A percentile compares a stretch with the other conserved stretches of the same genome.
Evolutionary conservation across 2,888 invertebrate species (phyloP).

Genomic region (Habroteleia sp.): DNA sequence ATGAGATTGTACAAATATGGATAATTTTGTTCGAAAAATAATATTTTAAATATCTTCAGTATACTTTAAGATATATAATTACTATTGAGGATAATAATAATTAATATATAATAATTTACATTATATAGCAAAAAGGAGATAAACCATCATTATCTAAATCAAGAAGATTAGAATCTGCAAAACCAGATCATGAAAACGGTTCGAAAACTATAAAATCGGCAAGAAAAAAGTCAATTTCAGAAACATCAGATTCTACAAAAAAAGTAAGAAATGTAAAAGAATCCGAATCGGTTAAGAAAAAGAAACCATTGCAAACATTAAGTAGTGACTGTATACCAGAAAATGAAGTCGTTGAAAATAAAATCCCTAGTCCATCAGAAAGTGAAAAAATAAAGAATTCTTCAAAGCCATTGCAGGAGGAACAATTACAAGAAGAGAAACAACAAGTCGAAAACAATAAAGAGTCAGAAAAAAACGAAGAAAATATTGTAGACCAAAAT

Average conservation of each 20-base stretch:
- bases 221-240: conserved; percentile 27
- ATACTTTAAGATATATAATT: too few relatives aligned
- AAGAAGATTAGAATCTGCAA: conserved; percentile 17
- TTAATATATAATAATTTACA: background rate
- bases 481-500: too few relatives aligned
- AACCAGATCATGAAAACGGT: conserved; percentile 36
- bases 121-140: conserved; percentile 33
- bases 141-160: conserved; percentile 20
- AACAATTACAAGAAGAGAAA: too few relatives aligned
- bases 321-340: conserved; percentile 51
- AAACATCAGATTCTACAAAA: conserved; percentile 23
- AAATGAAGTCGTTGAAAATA: conserved; percentile 46
- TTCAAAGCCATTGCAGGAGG: too few relatives aligned
- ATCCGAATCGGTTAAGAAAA: conserved; percentile 30
- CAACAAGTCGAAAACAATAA: conserved; percentile 3
- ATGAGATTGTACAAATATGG: too few relatives aligned
- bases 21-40: too few relatives aligned
- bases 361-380: conserved; percentile 20
- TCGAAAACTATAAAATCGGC: conserved; percentile 23
- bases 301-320: conserved; percentile 38
- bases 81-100: too few relatives aligned
- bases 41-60: too few relatives aligned
- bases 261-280: conserved; percentile 43
- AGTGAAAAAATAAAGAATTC: conserved; percentile 22
- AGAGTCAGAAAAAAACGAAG: conserved; percentile 10